Conservation (phyloP, 2,113 vertebrate genomes). For the Oreocharis arfaki region DNA sequence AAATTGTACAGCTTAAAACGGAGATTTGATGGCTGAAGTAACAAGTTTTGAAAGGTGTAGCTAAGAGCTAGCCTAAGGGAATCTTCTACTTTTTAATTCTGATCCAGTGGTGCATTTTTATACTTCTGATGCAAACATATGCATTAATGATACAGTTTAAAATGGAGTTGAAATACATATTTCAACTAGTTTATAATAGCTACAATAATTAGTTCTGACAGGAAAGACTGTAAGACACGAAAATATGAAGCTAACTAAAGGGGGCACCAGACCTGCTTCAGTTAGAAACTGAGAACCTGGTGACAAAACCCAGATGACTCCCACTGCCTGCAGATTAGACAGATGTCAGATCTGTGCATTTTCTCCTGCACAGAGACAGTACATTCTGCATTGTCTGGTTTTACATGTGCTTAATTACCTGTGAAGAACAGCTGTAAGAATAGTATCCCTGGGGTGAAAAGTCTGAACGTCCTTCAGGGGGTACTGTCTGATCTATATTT, state of each 20-base stretch:
- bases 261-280: background rate
- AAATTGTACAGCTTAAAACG: background rate
- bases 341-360: background rate
- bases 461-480: background rate
- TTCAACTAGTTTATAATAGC: background rate
- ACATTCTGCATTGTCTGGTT: background rate
- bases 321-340: background rate
- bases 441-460: background rate
- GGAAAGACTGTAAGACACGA: background rate
- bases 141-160: background rate
- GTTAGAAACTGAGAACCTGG: background rate
- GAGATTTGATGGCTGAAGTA: background rate
- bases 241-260: background rate
- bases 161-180: background rate
- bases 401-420: background rate
- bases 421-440: background rate
- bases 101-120: background rate
- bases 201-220: background rate
- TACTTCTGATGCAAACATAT: background rate
- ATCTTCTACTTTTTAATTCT: background rate
- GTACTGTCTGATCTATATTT: background rate
- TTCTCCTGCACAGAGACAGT: accelerated
- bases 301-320: background rate
- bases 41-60: background rate
- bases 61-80: background rate